Base-by-base conservation (phyloP, 2,113 vertebrate genomes). In the Anser brachyrhynchus region DNA sequence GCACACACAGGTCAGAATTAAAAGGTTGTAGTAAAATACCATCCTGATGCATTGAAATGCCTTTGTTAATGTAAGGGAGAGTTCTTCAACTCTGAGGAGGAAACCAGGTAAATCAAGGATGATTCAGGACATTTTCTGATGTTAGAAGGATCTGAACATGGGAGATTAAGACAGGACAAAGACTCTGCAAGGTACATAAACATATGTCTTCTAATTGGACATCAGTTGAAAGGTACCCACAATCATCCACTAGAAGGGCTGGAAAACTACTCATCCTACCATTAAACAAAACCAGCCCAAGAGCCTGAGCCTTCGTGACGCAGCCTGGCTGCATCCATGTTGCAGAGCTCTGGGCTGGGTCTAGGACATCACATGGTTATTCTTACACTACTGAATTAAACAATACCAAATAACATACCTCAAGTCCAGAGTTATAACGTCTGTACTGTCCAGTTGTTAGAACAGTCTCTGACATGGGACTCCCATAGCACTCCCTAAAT, bases 231-330 rank as follows among this genome's bases (percentile, higher is more conserved):
- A 55, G 29, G 39, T 58, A 21, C 4, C 26, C 13, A 76, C 35
- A 67, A 51, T 13, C 10, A 73, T 21, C 7, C 4, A 23, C 20
- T 14, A 41, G 14, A 0, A 35, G 14, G 20, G 17, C 8, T 58
- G 35, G 35, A 64, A 82, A 69, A 3, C 6, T 57, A 7, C 10
- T 17, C 52, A 29, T 64, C 4, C 4, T 33, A 6, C 31, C 31
- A 37, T 51, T 39, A 55, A 66, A 80, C 19, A 72, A 33, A 89
- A 62, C 25, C 49, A 41, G 31, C 61, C 13, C 35, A 41, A 29
- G 5, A 73, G 4, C 33, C 21, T 67, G 35, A 86, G 59, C 12
- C 22, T 55, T 61, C 0, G 0, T 23, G 44, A 33, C 1, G 0
- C 11, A 22, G 7, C 22, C 41, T 57, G 20, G 5, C 46, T 62